These are phyloP conservation scores for Deroptyus accipitrinus DNA, from an alignment of 2,113 vertebrate genomes.

Conservation along the genomic window DNA sequence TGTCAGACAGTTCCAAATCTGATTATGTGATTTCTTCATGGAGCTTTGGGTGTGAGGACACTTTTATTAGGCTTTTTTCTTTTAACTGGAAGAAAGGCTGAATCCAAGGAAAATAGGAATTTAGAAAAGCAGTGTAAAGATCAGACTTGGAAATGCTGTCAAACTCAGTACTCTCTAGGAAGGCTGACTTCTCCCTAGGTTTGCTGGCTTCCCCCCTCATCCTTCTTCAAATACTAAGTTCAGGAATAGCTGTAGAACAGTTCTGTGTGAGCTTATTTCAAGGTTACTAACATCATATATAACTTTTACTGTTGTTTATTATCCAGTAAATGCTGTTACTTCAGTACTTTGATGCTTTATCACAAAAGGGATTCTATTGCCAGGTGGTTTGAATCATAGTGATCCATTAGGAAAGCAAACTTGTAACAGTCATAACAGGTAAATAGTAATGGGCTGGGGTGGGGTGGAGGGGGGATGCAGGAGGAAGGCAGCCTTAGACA, in stretches of 20 bases:
- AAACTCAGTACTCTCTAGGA: neutral
- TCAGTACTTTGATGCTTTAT: neutral
- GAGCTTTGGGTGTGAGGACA: neutral
- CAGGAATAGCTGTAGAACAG: neutral
- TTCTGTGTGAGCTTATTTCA: neutral
- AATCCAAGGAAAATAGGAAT: neutral
- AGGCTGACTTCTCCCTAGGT: neutral
- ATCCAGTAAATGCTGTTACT: neutral
- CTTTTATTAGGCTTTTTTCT: neutral
- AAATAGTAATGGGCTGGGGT: neutral
- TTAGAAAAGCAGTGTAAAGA: neutral
- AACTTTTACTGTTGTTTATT: neutral
- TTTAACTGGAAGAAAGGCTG: neutral
- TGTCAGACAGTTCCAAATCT: neutral
- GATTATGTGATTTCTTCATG: neutral
- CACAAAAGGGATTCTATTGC: neutral
- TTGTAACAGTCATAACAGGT: neutral
- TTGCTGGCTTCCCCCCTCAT: neutral
- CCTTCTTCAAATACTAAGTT: neutral
- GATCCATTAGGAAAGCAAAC: neutral
- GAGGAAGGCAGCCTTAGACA: neutral
- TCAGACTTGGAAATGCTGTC: neutral
- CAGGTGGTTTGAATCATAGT: neutral
- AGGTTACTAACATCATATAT: neutral
- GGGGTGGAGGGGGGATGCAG: accelerated